Evolutionary conservation across 2,888 invertebrate species (phyloP), one percentile per base, ranked within the genome.

Genomic region (Pharmacophagus antenor): DNA sequence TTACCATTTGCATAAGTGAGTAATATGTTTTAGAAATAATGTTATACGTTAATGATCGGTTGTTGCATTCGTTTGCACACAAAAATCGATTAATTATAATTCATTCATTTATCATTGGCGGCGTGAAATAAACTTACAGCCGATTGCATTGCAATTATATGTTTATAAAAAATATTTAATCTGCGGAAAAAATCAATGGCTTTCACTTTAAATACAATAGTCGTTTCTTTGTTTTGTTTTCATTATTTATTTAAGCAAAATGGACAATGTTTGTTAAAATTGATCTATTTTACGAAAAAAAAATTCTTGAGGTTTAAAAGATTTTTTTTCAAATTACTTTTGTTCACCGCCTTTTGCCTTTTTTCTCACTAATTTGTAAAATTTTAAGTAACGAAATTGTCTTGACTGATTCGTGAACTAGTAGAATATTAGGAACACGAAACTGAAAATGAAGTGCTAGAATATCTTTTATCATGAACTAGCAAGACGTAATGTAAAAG

Each of bases 1-100:
- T 70, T 65, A 62, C 63, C 54, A 65, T 73, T 68, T 69, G 63
- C 62, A 65, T 65, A 65, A 63, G 57, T 65, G 57, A 68, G 69
- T 52, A 63, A 62, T 67, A 66, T 61, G 55, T 60, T 46, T 22
- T 22, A 50, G 37, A 56, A 22, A 20, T 57, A 56, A 42, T n/a
- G 37, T 44, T 37, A 63, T 46, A 42, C 44, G 25, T 46, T 58
- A 58, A 63, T 62, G 46, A 21, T 31, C 53, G 52, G 22, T 31
- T 49, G n/a, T 47, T 25, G 21, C 49, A 21, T 17, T 37, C 18
- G 21, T 18, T 42, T 42, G 0, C 7, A 42, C 17, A 41, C 31
- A n/a, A 3, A 17, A 1, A 10, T 37, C n/a, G 37, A 48, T 55
- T 22, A 37, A 48, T 31, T 31, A 31, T 55, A 17, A 47, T 4